Percentiles rank a stretch among this genome's conserved stretches.
phyloP scores from a whole-genome alignment of 2,113 vertebrate species.

The Urocolius indicus region DNA sequence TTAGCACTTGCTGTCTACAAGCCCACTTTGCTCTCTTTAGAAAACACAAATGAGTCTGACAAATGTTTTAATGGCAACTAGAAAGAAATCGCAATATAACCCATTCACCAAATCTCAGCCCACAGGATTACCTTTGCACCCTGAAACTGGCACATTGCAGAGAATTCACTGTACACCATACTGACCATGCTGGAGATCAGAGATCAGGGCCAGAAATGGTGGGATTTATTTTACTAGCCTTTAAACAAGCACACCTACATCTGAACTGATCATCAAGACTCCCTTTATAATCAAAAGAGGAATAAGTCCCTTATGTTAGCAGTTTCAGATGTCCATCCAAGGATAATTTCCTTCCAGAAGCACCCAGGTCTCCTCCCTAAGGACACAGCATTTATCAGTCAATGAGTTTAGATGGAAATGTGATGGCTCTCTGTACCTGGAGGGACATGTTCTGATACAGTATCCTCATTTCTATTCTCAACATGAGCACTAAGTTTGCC shows the following conservation, averaged over 20 bases:
- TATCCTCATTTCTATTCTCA: not conserved
- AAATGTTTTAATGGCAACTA: not conserved
- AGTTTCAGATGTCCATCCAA: not conserved
- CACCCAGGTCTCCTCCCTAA: not conserved
- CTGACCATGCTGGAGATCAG: not conserved
- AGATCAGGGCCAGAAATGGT: not conserved
- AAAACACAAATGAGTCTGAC: not conserved
- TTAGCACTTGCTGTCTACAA: not conserved
- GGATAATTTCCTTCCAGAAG: not conserved
- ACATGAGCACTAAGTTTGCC: not conserved
- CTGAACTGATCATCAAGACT: not conserved
- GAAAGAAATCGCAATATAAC: not conserved
- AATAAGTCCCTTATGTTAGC: not conserved
- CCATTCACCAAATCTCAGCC: not conserved
- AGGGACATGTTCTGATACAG: not conserved
- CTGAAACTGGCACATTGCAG: not conserved
- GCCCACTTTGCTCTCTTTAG: not conserved
- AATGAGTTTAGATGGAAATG: not conserved
- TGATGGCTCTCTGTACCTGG: not conserved
- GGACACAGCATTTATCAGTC: not conserved
- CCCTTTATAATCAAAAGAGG: not conserved
- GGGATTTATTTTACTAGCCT: not conserved
- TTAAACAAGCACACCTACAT: not conserved
- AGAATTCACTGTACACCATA: not conserved
- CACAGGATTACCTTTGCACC: not conserved